A percentile compares a stretch with the other conserved stretches of the same genome.
Evolutionary conservation across 2,113 vertebrate genomes (phyloP).

Genomic region (Pomatorhinus ruficollis): DNA sequence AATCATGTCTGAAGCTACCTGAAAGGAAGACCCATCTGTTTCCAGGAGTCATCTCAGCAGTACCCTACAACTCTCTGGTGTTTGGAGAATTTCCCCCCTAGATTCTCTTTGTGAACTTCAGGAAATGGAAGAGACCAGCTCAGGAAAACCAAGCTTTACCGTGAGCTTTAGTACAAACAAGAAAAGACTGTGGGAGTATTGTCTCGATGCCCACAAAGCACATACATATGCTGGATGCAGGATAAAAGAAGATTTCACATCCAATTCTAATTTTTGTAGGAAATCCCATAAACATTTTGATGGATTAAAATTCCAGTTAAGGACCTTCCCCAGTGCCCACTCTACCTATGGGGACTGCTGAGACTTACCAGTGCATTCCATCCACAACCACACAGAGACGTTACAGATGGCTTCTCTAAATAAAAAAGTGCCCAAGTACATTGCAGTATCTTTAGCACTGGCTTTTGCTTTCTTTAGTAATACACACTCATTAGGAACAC

Average conservation of each 20-base stretch:
- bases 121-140: neutral
- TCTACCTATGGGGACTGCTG: neutral
- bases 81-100: neutral
- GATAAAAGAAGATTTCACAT: neutral
- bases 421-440: neutral
- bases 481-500: neutral
- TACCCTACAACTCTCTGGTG: neutral
- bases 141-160: neutral
- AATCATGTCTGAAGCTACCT: neutral
- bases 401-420: neutral
- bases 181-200: neutral
- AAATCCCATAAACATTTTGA: neutral
- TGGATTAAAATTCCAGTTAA: neutral
- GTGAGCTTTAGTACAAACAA: neutral
- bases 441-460: neutral
- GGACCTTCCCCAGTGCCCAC: neutral
- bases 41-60: neutral
- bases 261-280: neutral
- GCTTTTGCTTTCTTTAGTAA: neutral
- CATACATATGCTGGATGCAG: neutral
- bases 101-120: neutral
- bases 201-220: fast-evolving
- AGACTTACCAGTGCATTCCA: neutral
- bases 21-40: neutral
- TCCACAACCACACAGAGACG: neutral